Conservation (phyloP, 2,113 vertebrate species). For the Arothron firmamentum region DNA sequence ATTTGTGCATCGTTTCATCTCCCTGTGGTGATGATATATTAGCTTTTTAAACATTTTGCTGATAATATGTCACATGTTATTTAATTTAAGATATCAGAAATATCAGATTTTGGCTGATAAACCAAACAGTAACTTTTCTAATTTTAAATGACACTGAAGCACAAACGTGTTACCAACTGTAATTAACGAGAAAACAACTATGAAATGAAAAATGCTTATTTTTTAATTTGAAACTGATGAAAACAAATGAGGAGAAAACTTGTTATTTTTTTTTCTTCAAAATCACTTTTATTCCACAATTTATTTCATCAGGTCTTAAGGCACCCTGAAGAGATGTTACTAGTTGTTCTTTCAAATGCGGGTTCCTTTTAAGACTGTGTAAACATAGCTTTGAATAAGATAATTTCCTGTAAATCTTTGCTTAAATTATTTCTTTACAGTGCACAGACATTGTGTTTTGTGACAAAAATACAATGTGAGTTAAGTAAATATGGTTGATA, state of each 20-base stretch:
- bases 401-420: conserved; percentile 75
- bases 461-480: conserved; percentile 75
- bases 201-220: too few species aligned
- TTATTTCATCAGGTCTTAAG: conserved; percentile 73
- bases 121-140: too few species aligned
- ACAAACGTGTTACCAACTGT: too few species aligned
- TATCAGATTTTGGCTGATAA: too few species aligned
- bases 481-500: conserved; percentile 69
- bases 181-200: too few species aligned
- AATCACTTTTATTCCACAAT: conserved; percentile 82
- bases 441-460: conserved; percentile 74
- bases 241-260: neutral
- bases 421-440: conserved; percentile 77
- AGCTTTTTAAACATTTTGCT: neutral
- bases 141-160: too few species aligned
- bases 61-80: neutral
- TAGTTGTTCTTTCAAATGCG: conserved; percentile 64
- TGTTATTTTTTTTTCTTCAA: conserved; percentile 66
- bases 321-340: conserved; percentile 74
- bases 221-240: too few species aligned
- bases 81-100: neutral
- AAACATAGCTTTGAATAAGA: conserved; percentile 76
- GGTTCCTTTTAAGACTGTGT: conserved; percentile 71
- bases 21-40: too few species aligned
- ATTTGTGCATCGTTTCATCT: too few species aligned